Percentiles rank a stretch among this genome's conserved stretches.
These are phyloP conservation scores for Dasyprocta punctata DNA, from an alignment of 2,113 vertebrate species.

Conservation along the genomic window DNA sequence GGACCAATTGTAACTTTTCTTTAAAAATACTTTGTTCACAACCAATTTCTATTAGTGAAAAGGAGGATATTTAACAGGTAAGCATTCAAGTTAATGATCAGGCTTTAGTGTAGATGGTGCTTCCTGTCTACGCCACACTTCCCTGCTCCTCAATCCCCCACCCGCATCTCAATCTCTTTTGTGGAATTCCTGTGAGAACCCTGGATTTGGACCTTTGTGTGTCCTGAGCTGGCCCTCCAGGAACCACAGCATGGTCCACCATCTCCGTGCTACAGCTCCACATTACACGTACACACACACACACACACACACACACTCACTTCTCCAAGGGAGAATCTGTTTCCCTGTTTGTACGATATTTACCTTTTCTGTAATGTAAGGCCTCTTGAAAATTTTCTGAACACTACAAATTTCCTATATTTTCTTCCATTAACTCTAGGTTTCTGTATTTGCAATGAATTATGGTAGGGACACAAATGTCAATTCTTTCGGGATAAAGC, in stretches of 20 bases:
- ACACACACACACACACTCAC: not conserved
- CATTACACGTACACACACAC: not conserved
- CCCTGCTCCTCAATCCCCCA: constrained; percentile 51
- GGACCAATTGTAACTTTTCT: constrained; percentile 32
- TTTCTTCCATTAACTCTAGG: not conserved
- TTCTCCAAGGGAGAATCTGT: not conserved
- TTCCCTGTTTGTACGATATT: not conserved
- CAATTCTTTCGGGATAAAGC: not conserved
- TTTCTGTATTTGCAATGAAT: not conserved
- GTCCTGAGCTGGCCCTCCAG: not conserved
- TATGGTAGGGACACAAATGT: not conserved
- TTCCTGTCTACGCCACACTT: constrained; percentile 39
- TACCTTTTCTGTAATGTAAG: constrained; percentile 10
- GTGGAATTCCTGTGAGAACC: not conserved
- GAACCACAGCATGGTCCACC: not conserved
- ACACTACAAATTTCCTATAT: not conserved
- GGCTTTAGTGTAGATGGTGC: constrained; percentile 1
- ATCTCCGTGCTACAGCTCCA: not conserved
- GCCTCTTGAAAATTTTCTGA: not conserved
- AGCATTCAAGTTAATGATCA: constrained; percentile 7
- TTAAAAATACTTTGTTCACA: constrained; percentile 64
- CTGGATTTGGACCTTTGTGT: not conserved
- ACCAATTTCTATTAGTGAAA: constrained; percentile 13
- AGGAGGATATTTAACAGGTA: constrained; percentile 34
- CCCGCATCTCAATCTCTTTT: constrained; percentile 38